These are phyloP conservation scores for Dryobota labecula DNA, from an alignment of 2,888 invertebrate species.

Conservation along the genomic window DNA sequence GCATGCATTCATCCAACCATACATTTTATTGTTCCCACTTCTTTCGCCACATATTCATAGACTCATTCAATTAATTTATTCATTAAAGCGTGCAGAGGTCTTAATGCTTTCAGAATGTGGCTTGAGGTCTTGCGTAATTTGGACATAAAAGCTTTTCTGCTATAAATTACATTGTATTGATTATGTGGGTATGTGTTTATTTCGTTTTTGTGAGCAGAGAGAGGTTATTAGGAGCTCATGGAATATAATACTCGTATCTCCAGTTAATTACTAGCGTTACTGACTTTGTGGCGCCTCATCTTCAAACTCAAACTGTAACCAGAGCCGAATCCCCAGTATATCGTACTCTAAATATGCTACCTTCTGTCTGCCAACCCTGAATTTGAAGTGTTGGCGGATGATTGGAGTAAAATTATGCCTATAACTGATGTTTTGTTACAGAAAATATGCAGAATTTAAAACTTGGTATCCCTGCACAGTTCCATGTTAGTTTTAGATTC, in stretches of 20 bases:
- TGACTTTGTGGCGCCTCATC: neutral
- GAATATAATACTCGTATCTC: constrained; percentile 15
- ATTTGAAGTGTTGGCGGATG: too few relatives aligned
- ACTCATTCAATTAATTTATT: constrained; percentile 70
- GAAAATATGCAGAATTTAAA: too few relatives aligned
- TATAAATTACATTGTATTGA: constrained; percentile 32
- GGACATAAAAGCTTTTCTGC: constrained; percentile 34
- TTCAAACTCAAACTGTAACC: too few relatives aligned
- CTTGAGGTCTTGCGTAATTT: constrained; percentile 34
- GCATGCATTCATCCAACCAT: constrained; percentile 76
- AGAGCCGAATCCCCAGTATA: too few relatives aligned
- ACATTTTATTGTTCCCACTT: constrained; percentile 65
- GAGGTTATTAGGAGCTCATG: neutral
- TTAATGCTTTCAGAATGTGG: constrained; percentile 35
- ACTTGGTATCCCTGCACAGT: too few relatives aligned
- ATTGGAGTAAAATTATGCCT: too few relatives aligned
- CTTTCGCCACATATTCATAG: constrained; percentile 64
- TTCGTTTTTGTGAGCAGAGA: constrained; percentile 8
- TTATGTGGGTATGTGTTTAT: constrained; percentile 23
- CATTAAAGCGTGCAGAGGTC: constrained; percentile 60
- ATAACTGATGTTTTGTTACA: too few relatives aligned
- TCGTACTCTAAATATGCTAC: too few relatives aligned
- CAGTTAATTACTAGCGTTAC: constrained; percentile 4
- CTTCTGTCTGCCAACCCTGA: too few relatives aligned
- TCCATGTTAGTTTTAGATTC: too few relatives aligned